Evolutionary conservation across 2,797 vertebrate genomes (phyloP), one percentile per base, ranked within the genome.

Genomic region (Avahi laniger): DNA sequence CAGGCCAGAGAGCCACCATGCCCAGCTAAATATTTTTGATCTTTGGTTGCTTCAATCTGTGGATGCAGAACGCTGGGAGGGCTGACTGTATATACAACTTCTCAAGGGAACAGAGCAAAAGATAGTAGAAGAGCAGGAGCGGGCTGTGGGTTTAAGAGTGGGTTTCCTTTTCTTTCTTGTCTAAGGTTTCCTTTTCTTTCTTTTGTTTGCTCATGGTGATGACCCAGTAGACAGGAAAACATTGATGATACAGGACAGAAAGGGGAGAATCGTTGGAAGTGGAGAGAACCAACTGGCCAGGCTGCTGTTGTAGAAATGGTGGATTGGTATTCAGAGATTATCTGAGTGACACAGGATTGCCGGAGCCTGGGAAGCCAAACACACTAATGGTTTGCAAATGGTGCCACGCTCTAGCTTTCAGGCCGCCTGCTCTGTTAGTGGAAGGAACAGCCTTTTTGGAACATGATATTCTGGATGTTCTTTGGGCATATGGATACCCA

Each of bases 361-460:
- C 52, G 33, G 52, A 96, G 67, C n/a, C n/a, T 43, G 22, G 48
- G 69, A 65, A 73, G 46, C 24, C 79, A 88, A 69, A 52, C 20
- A 28, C 50, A 28, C 41, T 72, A 59, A 87, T 93, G 41, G 46
- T 82, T 95, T 94, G 76, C 59, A 95, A 90, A 94, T 85, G 63
- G 26, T 12, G 0, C 67, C 78, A 94, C 54, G 38, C 22, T 94
- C 43, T 67, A 85, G 46, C 28, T 92, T 93, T 84, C 41, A 93
- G 78, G 12, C 78, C 41, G 24, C 65, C 38, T 93, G 65, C 63
- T 96, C 59, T 96, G 78, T 93, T 76, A 79, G 35, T 93, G 48
- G 46, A 93, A 92, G 84, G 75, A 94, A 97, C 91, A 83, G n/a
- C 79, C 84, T 92, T 96, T 94, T 57, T 57, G 80, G 91, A 95